These are phyloP conservation scores for Alosa alosa DNA, from an alignment of 2,113 vertebrate species.

Conservation along the genomic window DNA sequence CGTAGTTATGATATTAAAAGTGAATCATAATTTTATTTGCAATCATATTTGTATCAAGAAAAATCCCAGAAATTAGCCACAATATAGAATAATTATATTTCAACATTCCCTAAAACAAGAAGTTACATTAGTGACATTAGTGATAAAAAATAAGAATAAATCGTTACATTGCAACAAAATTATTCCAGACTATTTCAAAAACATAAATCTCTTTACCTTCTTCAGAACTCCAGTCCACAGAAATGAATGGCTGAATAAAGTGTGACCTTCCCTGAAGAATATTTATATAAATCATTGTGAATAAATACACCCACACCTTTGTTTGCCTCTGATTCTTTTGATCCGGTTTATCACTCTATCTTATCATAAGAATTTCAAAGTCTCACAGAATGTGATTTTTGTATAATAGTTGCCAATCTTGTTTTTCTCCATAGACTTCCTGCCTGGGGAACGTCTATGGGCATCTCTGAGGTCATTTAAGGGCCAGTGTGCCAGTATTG, in stretches of 20 bases:
- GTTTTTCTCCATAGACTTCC: conserved; percentile 2
- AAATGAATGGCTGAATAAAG: not conserved
- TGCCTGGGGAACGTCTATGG: not conserved
- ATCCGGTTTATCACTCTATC: not conserved
- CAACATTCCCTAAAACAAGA: no score
- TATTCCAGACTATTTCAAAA: no score
- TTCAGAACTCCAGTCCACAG: not conserved
- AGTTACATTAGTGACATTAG: not conserved
- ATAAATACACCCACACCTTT: not conserved
- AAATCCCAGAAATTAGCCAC: no score
- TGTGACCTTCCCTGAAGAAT: not conserved
- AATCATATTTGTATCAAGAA: no score
- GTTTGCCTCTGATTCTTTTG: conserved; percentile 1
- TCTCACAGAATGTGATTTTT: conserved; percentile 6
- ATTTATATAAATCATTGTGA: conserved; percentile 7
- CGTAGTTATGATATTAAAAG: not conserved
- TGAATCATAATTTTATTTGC: no score
- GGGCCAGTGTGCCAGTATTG: not conserved
- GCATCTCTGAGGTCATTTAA: not conserved
- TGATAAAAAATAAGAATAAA: no score
- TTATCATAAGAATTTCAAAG: conserved; percentile 11
- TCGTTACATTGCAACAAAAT: no score
- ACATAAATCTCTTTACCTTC: not conserved
- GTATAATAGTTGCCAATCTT: conserved; percentile 3
- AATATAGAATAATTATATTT: no score